Base-by-base conservation (phyloP, 2,113 vertebrate genomes). In the Siniperca chuatsi region DNA sequence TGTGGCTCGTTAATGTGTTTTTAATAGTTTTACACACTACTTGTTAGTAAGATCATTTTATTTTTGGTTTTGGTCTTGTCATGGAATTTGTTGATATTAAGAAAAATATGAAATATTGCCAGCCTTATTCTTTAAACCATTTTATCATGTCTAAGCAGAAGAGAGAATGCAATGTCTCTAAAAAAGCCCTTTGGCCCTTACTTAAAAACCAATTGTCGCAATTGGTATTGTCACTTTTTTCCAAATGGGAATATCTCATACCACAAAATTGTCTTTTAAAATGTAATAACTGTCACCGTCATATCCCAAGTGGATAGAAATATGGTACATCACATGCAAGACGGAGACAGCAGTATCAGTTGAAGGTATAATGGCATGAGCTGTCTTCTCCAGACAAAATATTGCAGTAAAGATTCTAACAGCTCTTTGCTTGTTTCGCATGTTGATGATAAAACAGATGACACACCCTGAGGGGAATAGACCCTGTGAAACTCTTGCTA, bases 391-490 rank as follows among this genome's bases (percentile, higher is more conserved):
- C 64, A 67, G 75, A 85, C 68, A 88, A 78, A 75, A 52, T 78
- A 54, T 79, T 25, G 75, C 83, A 18, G 33, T 64, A 68, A 82
- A 46, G 69, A 84, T 71, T 54, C 60, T n/a, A 81, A 71, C 78
- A 70, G 87, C 80, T 84, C 79, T 54, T 52, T 65, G 64, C 55
- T 74, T 83, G 70, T 88, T 60, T 74, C 58, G 54, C 77, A 82
- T 85, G 86, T 80, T 83, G 86, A 78, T 73, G 82, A 79, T 82
- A 76, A 90, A 92, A 91, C 74, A 72, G 70, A 92, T 79, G 83
- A 79, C 85, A 77, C 75, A 61, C 78, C 91, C 89, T 23, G 88
- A 65, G 79, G 87, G 57, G 67, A 84, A 57, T 8, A 40, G 60
- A 64, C 66, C 84, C 58, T 48, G 79, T 88, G 83, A 91, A 92